Evolutionary conservation across 2,113 vertebrate species (phyloP).

Genomic region (Engystomops pustulosus): DNA sequence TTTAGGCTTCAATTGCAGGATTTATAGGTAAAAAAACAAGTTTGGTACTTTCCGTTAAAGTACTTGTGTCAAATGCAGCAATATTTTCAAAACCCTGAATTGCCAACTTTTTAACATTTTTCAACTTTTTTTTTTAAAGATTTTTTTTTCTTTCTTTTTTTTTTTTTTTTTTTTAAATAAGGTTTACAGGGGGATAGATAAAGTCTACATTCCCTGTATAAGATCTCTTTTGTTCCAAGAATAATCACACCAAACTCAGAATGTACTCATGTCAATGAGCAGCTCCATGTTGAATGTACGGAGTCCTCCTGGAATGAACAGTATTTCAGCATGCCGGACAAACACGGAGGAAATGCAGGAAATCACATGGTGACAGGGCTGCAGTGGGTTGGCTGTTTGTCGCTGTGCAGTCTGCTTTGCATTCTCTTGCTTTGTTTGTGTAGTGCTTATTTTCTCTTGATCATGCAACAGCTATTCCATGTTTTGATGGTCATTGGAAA

Average conservation of each 20-base stretch:
- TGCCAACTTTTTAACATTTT: conserved; percentile 36
- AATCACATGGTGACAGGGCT: neutral
- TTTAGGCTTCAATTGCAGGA: conserved; percentile 28
- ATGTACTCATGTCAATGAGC: no score
- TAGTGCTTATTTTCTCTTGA: conserved; percentile 71
- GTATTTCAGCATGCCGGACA: conserved; percentile 54
- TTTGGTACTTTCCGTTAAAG: conserved; percentile 64
- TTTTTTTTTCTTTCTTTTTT: no score
- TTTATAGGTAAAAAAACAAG: neutral
- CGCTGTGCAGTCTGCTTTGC: conserved; percentile 65
- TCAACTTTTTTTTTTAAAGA: neutral
- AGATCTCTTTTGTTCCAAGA: conserved; percentile 7
- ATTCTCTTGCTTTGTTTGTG: conserved; percentile 67
- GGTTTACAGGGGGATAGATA: neutral
- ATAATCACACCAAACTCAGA: neutral
- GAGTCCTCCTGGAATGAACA: conserved; percentile 47
- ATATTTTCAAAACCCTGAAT: conserved; percentile 58
- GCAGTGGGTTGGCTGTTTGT: conserved; percentile 58
- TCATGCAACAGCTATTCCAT: conserved; percentile 68
- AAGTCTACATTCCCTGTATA: conserved; percentile 7
- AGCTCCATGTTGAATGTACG: neutral
- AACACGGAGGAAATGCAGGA: neutral
- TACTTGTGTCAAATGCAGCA: conserved; percentile 47
- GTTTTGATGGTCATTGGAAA: conserved; percentile 61
- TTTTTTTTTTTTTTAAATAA: conserved; percentile 19